Conservation (phyloP, 2,113 vertebrate species). For the Malaclemys terrapin region DNA sequence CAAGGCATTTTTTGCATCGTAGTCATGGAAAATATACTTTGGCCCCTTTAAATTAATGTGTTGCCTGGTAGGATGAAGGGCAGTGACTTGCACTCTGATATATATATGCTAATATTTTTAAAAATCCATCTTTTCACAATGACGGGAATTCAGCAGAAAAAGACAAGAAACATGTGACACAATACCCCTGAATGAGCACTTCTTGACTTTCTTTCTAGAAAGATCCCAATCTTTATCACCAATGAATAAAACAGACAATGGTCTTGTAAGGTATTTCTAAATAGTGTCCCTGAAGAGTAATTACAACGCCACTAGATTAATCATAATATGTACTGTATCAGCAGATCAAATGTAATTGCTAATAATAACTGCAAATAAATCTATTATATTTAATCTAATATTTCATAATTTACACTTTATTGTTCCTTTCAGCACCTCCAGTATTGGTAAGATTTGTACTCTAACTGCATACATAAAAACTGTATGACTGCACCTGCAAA, state of each 20-base stretch:
- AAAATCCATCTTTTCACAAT: background rate
- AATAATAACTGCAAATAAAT: background rate
- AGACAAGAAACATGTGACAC: background rate
- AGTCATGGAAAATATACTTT: background rate
- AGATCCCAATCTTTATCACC: background rate
- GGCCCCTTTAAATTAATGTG: background rate
- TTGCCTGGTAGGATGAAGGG: background rate
- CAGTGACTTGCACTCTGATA: background rate
- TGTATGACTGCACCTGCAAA: background rate
- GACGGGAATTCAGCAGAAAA: background rate
- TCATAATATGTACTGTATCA: background rate
- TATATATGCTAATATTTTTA: background rate
- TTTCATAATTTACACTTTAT: background rate
- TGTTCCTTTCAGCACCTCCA: background rate
- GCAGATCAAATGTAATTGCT: background rate
- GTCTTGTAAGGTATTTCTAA: slow-evolving; percentile 40
- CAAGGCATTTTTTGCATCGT: background rate
- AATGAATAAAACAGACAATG: slow-evolving; percentile 9
- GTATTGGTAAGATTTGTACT: background rate
- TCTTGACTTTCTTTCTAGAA: background rate
- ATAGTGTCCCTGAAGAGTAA: background rate
- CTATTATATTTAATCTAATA: background rate
- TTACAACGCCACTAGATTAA: background rate
- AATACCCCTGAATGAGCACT: background rate
- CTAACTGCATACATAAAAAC: background rate